Percentiles rank a stretch among this genome's conserved stretches.
These are phyloP conservation scores for Prorops nasuta DNA, from an alignment of 1,140 invertebrate species.

Conservation along the genomic window DNA sequence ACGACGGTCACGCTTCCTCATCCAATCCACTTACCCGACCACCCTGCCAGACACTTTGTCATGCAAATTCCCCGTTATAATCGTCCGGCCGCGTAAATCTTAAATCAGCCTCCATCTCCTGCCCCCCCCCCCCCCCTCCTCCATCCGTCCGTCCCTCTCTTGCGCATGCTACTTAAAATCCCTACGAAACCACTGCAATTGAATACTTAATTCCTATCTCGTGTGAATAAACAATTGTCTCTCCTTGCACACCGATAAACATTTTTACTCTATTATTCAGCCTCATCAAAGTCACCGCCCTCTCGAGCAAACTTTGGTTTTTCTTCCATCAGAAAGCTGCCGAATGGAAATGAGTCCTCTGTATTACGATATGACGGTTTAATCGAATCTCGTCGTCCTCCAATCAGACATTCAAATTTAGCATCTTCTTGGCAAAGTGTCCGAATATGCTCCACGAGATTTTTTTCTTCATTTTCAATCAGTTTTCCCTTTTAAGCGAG, in stretches of 20 bases:
- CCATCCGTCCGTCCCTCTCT: not conserved
- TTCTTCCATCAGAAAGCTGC: too few relatives aligned
- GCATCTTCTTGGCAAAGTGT: too few relatives aligned
- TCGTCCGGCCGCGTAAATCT: constrained; percentile 16
- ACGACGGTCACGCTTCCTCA: constrained; percentile 6
- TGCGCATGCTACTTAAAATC: not conserved
- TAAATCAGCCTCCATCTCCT: constrained; percentile 1
- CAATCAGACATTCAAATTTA: constrained; percentile 48
- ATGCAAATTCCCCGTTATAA: constrained; percentile 25
- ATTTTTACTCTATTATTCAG: too few relatives aligned
- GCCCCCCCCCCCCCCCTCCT: not conserved
- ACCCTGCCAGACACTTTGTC: constrained; percentile 18
- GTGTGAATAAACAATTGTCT: constrained; percentile 15
- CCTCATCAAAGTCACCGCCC: too few relatives aligned
- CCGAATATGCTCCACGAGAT: too few relatives aligned
- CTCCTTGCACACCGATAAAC: constrained; percentile 13
- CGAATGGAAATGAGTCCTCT: too few relatives aligned
- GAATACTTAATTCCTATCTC: constrained; percentile 14
- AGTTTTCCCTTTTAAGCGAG: too few relatives aligned
- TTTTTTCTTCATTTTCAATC: too few relatives aligned
- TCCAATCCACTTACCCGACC: constrained; percentile 17
- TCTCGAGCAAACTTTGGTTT: too few relatives aligned
- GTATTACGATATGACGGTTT: too few relatives aligned
- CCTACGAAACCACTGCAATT: too few relatives aligned
- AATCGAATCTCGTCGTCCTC: constrained; percentile 42